Conservation (phyloP, 2,888 invertebrate genomes). For the Cenopis cana region DNA sequence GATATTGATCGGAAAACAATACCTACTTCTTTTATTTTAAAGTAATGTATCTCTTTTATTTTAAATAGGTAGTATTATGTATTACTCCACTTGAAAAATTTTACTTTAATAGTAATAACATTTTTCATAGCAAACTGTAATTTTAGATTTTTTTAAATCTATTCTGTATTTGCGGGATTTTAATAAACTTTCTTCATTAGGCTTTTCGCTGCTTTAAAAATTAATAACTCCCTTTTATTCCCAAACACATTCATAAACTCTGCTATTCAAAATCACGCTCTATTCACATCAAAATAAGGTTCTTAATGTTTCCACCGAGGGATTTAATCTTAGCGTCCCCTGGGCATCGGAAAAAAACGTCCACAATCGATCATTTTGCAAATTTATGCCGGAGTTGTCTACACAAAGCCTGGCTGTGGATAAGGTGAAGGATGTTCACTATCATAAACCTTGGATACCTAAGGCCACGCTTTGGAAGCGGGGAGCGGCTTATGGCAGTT, state of each 20-base stretch:
- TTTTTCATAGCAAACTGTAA: no score
- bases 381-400: slow-evolving; percentile 45
- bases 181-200: slow-evolving; percentile 9
- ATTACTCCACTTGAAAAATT: no score
- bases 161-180: no score
- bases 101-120: no score
- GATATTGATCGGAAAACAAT: no score
- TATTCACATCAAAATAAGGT: neutral
- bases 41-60: no score
- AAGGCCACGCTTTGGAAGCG: slow-evolving; percentile 28
- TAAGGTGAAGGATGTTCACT: slow-evolving; percentile 46
- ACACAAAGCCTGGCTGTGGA: slow-evolving; percentile 44
- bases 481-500: neutral
- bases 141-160: no score
- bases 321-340: slow-evolving; percentile 31
- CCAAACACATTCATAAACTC: slow-evolving; percentile 2
- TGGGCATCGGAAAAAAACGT: slow-evolving; percentile 36
- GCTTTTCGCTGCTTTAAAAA: neutral
- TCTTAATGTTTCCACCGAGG: neutral
- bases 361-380: slow-evolving; percentile 45
- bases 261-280: neutral
- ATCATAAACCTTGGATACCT: slow-evolving; percentile 33
- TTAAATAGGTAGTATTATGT: no score
- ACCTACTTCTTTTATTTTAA: no score
- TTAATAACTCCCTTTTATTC: slow-evolving; percentile 9